phyloP scores from a whole-genome alignment of 2,113 vertebrate species.

The Paraplagusia blochii region DNA sequence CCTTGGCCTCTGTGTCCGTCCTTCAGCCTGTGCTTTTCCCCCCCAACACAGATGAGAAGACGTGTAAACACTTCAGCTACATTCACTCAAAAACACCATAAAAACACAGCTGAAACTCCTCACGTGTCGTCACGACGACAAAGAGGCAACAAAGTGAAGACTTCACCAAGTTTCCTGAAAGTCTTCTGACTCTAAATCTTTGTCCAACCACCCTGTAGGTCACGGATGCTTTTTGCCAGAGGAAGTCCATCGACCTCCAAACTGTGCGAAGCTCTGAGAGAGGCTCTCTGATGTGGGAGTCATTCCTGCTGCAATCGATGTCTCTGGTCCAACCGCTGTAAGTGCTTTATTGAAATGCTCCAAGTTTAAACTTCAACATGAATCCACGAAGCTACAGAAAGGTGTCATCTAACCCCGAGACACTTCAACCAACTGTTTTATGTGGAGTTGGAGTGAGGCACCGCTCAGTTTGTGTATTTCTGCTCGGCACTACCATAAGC shows the following conservation, averaged over 20 bases:
- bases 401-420: constrained; percentile 21
- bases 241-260: constrained; percentile 31
- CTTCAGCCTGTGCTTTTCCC: constrained; percentile 51
- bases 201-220: constrained; percentile 29
- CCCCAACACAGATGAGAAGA: constrained; percentile 13
- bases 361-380: constrained; percentile 33
- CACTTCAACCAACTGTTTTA: constrained; percentile 4
- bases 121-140: not conserved
- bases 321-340: constrained; percentile 22
- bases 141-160: constrained; percentile 14
- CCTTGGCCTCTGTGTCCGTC: constrained; percentile 31
- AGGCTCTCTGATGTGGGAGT: constrained; percentile 31
- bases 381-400: constrained; percentile 6
- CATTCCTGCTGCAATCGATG: constrained; percentile 43
- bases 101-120: not conserved
- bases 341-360: constrained; percentile 27
- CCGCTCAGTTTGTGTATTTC: too few species aligned
- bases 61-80: not conserved
- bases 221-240: constrained; percentile 25
- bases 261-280: constrained; percentile 45
- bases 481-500: too few species aligned
- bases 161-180: constrained; percentile 19
- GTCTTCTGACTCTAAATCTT: constrained; percentile 6
- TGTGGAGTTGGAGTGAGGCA: constrained; percentile 6
- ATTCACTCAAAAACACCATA: not conserved